Evolutionary conservation across 2,113 vertebrate species (phyloP), one percentile per base, ranked within the genome.

Genomic region (Stegastes partitus): DNA sequence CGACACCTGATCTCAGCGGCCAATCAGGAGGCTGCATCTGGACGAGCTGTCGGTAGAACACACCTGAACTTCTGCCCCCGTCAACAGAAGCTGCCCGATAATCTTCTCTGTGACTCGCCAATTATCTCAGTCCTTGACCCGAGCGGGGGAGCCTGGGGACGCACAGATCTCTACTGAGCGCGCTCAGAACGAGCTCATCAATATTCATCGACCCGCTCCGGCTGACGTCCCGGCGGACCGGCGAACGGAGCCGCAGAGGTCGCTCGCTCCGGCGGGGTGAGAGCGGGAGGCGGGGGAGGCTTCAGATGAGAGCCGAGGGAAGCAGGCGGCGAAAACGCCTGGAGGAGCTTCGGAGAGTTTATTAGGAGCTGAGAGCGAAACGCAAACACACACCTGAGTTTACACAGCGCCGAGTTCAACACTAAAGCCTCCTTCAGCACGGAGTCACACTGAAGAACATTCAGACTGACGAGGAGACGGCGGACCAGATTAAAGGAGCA

Each of bases 171-270:
- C 75, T 91, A 91, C 89, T 23, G 72, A 90, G 79, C 66, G 78
- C 9, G 55, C 74, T 84, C 64, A 12, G 83, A 92, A 90, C 61
- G 72, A 90, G 81, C 87, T 89, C 90, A 93, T 94, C 89, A 92
- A 93, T 92, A 94, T 93, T 92, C 91, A 94, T 90, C 82, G 74
- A 92, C 83, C 87, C 34, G 80, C 87, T 79, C 80, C 1, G 63
- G 85, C 87, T 92, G 82, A 84, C 77, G 88, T 92, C 93, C 86
- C 91, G 25, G 26, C 89, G 28, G 89, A 88, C 57, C 45, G 77
- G 69, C 67, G 84, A 86, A 93, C 91, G 87, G 89, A 93, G 91
- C 90, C 89, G 80, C 90, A 91, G 91, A 93, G 90, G 93, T 91
- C 90, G 65, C 74, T 81, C 82, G 82, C 86, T 90, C 89, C 81